Conservation (phyloP, 2,113 vertebrate genomes). For the Sterna hirundo region DNA sequence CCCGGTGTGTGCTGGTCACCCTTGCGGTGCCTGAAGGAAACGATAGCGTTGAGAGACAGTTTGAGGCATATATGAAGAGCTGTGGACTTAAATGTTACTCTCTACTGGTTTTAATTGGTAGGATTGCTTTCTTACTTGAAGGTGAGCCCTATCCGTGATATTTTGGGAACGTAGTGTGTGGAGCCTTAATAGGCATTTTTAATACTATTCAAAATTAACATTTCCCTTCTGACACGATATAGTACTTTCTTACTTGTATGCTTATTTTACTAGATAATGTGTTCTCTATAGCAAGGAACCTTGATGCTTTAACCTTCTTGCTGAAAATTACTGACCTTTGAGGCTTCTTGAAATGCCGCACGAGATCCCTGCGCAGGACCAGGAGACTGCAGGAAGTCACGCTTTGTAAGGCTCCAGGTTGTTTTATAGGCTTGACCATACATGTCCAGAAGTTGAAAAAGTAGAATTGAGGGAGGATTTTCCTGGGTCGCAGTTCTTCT, state of each 20-base stretch:
- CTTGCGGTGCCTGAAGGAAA: neutral
- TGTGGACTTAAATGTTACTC: neutral
- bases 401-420: neutral
- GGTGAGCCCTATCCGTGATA: neutral
- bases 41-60: neutral
- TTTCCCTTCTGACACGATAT: neutral
- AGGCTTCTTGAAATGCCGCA: neutral
- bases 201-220: neutral
- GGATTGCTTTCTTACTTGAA: neutral
- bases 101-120: neutral
- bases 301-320: neutral
- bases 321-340: neutral
- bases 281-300: neutral
- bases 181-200: neutral
- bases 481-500: neutral
- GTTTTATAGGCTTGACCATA: neutral
- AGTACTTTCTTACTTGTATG: neutral
- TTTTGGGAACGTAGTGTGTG: neutral
- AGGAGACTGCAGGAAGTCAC: neutral
- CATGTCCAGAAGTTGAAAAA: neutral
- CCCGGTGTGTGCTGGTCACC: neutral
- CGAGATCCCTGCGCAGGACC: neutral
- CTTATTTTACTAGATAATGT: neutral
- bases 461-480: neutral
- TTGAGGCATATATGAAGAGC: neutral